A percentile compares a stretch with the other conserved stretches of the same genome.
Evolutionary conservation across 2,888 invertebrate genomes (phyloP).

Genomic region (Drosophila quinaria): DNA sequence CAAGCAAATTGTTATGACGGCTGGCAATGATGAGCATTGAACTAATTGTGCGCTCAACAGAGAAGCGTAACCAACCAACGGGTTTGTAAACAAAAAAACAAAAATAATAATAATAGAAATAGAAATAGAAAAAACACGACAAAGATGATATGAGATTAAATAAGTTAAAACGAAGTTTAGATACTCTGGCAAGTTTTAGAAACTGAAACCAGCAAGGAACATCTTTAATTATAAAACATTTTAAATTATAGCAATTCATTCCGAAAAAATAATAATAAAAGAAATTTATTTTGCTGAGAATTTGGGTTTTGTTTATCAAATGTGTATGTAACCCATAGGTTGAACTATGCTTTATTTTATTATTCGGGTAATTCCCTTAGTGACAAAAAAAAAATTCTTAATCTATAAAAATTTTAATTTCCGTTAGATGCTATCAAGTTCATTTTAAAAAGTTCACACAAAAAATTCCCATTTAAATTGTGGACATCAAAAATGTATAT

Average conservation of each 20-base stretch:
- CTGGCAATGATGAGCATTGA: conserved; percentile 69
- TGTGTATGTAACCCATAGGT: no score
- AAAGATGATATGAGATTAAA: conserved; percentile 1
- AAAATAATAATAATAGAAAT: neutral
- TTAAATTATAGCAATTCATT: no score
- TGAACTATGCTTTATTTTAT: no score
- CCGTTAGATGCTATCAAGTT: neutral
- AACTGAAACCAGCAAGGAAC: neutral
- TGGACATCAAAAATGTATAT: neutral
- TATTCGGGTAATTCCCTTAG: neutral
- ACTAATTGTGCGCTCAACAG: conserved; percentile 78
- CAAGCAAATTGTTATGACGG: conserved; percentile 70
- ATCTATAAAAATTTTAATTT: neutral
- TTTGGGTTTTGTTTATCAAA: no score
- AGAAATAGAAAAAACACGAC: neutral
- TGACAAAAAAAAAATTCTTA: neutral
- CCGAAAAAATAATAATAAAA: no score
- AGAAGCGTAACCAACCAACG: conserved; percentile 51
- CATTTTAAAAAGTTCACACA: neutral
- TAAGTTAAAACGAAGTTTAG: neutral
- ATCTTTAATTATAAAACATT: neutral
- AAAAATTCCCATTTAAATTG: neutral
- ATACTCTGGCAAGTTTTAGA: neutral
- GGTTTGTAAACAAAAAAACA: conserved; percentile 31
- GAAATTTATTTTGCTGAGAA: no score